Base-by-base conservation (phyloP, 2,113 vertebrate species). In the Numida meleagris region DNA sequence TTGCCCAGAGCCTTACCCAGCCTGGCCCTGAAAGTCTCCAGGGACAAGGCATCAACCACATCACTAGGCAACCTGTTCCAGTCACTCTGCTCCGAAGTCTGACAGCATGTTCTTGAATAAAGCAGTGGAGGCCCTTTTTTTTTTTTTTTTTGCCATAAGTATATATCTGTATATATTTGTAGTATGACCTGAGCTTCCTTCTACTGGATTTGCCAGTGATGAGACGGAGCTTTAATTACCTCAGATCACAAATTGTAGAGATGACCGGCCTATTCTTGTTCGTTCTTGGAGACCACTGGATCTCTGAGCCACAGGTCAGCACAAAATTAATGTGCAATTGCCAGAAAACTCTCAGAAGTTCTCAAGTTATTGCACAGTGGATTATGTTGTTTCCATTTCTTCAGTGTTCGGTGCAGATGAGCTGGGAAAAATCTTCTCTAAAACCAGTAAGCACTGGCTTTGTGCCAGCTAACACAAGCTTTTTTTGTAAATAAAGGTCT, bases 351-450 rank as follows among this genome's bases (percentile, higher is more conserved):
- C 72, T 71, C 4, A 3, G 11, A 21, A 72, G 29, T 36, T 83
- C 73, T 38, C 19, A 55, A 75, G 66, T 62, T 78, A 74, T 42
- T 86, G 21, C 42, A 34, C 8, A 29, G 42, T 63, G 74, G 65
- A 67, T 93, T 94, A 84, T 33, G 12, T 50, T 25, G 27, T 83
- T 93, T 90, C 67, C 67, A 67, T 10, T 62, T 70, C 68, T 77
- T 12, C 1, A 24, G 40, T 74, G 0, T 46, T 77, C 68, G 21
- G 51, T 50, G 61, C 27, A 77, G 65, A 61, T 90, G 59, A 81
- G 73, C 45, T 71, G 57, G 77, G 38, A 89, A 90, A 90, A 94
- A 77, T 66, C 65, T 83, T 80, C 71, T 88, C n/a, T 34, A 90
- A 90, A 55, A 7, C 33, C 9, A 16, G 6, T 34, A 62, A 84